A percentile compares a stretch with the other conserved stretches of the same genome.
These are phyloP conservation scores for Caenorhabditis sp. DNA, from an alignment of 2,888 invertebrate genomes.

Conservation along the genomic window DNA sequence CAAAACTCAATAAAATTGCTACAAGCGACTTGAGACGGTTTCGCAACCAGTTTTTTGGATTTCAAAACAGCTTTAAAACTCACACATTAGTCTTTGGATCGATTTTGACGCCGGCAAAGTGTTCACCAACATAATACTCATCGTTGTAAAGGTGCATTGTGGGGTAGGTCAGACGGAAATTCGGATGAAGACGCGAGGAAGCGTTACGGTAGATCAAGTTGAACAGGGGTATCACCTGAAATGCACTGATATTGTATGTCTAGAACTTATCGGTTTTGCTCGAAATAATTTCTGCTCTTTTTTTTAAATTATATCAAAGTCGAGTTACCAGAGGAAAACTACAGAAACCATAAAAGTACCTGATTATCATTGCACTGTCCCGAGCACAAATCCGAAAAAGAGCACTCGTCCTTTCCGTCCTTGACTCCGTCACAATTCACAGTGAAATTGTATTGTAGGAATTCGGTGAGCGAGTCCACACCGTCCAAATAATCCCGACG, in stretches of 20 bases:
- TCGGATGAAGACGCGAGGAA: slow-evolving; percentile 69
- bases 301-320: too few relatives aligned
- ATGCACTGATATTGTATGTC: too few relatives aligned
- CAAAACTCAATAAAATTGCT: neutral
- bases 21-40: too few relatives aligned
- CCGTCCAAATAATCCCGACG: slow-evolving; percentile 67
- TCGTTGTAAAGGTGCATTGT: slow-evolving; percentile 76
- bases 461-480: slow-evolving; percentile 64
- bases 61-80: slow-evolving; percentile 11
- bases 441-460: slow-evolving; percentile 70
- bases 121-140: slow-evolving; percentile 75
- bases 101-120: slow-evolving; percentile 71
- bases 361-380: slow-evolving; percentile 72
- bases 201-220: slow-evolving; percentile 71
- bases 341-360: too few relatives aligned
- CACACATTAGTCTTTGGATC: slow-evolving; percentile 67
- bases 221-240: slow-evolving; percentile 71
- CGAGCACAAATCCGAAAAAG: slow-evolving; percentile 67
- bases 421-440: slow-evolving; percentile 61
- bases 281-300: too few relatives aligned
- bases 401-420: slow-evolving; percentile 53
- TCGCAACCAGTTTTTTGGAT: too few relatives aligned
- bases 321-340: too few relatives aligned
- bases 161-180: slow-evolving; percentile 72
- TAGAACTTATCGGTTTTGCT: too few relatives aligned